Base-by-base conservation (phyloP, 2,888 invertebrate genomes). In the Nezara viridula region DNA sequence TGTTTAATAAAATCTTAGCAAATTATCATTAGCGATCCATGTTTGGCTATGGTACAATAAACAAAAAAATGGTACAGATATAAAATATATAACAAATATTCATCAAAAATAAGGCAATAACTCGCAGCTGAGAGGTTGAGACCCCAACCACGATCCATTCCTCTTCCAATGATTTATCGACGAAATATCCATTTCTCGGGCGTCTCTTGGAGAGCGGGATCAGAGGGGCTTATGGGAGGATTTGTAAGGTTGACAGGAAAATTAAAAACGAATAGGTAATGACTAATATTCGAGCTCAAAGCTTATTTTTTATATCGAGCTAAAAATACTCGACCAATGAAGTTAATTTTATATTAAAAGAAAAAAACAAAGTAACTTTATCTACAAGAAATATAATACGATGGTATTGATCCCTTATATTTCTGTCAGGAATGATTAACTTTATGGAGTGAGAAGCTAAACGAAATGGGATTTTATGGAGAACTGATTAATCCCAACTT, bases 261-360 rank as follows among this genome's bases (percentile, higher is more conserved):
- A 73, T 73, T 73, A 73, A 73, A 73, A 73, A 19, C 21, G 19
- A 73, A 73, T 73, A 73, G 27, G 66, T 73, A 73, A 73, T 73
- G 19, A 37, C 66, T 21, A 0, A 3, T n/a, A n/a, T 16, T 14
- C 60, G 60, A 10, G 1, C 44, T 12, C n/a, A 55, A 27, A 3
- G 9, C 52, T 21, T 24, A n/a, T 12, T 52, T 24, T 24, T 21
- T 2, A 14, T 24, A 4, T 4, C 24, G 2, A 14, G 14, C 5
- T 21, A 4, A 24, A 52, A 24, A 5, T 24, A 24, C 24, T 52
- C 14, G 24, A 6, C 14, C 3, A 24, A 52, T 4, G 5, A 52
- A 14, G 7, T 4, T 52, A 50, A 14, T 50, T 50, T 50, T 50
- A 50, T 50, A 50, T 50, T 10, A 50, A 16, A 9, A 9, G 6